A percentile compares a stretch with the other conserved stretches of the same genome.
These are phyloP conservation scores for Falco punctatus DNA, from an alignment of 2,113 vertebrate genomes.

Conservation along the genomic window DNA sequence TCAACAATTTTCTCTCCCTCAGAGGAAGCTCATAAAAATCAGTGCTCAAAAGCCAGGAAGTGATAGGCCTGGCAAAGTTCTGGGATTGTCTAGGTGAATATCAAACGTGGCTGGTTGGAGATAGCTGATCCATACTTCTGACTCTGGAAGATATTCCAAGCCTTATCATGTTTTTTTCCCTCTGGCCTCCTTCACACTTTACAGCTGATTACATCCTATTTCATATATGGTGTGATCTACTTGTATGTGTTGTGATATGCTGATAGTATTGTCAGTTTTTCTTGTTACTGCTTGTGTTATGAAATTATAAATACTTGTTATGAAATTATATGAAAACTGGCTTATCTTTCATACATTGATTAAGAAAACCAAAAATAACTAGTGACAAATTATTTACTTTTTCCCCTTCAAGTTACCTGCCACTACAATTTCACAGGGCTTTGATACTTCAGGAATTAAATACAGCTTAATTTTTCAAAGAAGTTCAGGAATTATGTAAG, in stretches of 20 bases:
- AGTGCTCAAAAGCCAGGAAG: neutral
- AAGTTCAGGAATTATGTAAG: neutral
- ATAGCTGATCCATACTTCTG: neutral
- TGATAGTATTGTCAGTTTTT: neutral
- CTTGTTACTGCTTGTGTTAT: neutral
- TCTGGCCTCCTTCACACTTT: neutral
- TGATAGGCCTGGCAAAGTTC: neutral
- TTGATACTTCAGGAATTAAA: neutral
- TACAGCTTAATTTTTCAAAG: neutral
- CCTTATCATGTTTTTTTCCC: rapidly evolving
- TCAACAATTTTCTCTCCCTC: neutral
- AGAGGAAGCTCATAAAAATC: neutral
- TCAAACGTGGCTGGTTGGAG: neutral
- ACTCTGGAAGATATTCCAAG: neutral
- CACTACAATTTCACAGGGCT: neutral
- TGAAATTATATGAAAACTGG: neutral
- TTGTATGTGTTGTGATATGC: neutral
- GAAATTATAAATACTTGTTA: neutral
- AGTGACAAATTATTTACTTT: neutral
- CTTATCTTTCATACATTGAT: neutral
- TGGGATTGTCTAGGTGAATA: neutral
- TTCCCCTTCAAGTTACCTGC: neutral
- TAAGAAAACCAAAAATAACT: neutral
- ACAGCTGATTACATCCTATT: neutral
- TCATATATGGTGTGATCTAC: neutral